These are phyloP conservation scores for Drosophila nigrodunni DNA, from an alignment of 1,140 invertebrate genomes.

Conservation along the genomic window DNA sequence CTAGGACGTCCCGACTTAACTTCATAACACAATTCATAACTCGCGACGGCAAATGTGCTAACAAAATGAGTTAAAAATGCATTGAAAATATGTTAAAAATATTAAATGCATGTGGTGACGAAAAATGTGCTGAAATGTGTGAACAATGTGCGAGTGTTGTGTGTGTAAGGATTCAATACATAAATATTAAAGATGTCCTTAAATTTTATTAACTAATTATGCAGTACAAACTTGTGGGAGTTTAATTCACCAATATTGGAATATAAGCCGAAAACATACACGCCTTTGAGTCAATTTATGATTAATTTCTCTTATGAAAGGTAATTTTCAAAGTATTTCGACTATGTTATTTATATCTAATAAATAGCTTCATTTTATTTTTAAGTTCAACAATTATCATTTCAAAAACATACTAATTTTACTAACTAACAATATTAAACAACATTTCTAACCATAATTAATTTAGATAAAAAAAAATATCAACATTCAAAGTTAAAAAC, in stretches of 20 bases:
- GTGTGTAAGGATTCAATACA: background rate
- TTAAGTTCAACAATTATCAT: no score
- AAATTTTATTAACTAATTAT: no score
- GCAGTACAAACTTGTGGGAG: no score
- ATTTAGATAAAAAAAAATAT: no score
- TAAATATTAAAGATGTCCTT: background rate
- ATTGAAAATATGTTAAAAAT: slow-evolving; percentile 52
- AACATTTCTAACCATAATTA: no score
- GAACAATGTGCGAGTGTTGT: background rate
- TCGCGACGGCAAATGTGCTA: slow-evolving; percentile 18
- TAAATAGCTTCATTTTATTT: no score
- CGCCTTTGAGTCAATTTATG: no score
- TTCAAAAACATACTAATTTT: no score
- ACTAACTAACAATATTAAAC: no score
- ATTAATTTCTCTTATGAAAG: background rate
- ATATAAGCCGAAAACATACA: background rate
- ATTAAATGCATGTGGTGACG: slow-evolving; percentile 16
- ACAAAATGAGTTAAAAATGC: slow-evolving; percentile 57
- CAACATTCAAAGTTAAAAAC: no score
- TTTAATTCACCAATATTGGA: background rate
- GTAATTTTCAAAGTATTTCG: no score
- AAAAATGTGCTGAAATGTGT: slow-evolving; percentile 41
- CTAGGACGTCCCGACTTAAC: slow-evolving; percentile 71
- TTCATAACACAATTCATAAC: slow-evolving; percentile 43
- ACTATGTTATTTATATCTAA: no score